Percentiles rank a stretch among this genome's conserved stretches.
Conservation (phyloP, 1,140 invertebrate species). For the Drosophila pruinosa region DNA sequence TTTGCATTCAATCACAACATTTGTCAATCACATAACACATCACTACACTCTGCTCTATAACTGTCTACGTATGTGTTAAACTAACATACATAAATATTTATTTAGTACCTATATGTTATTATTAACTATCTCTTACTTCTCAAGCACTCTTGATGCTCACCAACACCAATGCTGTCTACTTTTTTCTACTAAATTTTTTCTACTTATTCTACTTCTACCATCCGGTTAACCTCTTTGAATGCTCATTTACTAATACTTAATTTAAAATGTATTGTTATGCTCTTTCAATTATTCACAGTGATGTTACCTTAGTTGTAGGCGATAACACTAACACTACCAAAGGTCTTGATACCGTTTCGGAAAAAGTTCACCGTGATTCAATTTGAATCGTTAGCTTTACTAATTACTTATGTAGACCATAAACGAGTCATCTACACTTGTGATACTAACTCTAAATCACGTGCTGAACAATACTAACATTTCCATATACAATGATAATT, state of each 20-base stretch:
- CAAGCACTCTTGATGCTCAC: conserved; percentile 10
- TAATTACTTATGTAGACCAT: conserved; percentile 22
- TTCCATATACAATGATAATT: conserved; percentile 40
- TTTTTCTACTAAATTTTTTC: background rate
- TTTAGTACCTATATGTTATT: conserved; percentile 18
- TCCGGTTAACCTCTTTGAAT: conserved; percentile 44
- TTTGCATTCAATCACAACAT: conserved; percentile 22
- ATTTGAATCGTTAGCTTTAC: background rate
- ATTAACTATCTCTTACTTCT: conserved; percentile 14
- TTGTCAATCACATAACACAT: conserved; percentile 12
- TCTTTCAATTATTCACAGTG: conserved; percentile 74
- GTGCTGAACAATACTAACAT: conserved; percentile 56
- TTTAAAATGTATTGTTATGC: conserved; percentile 53
- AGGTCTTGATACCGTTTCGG: conserved; percentile 73
- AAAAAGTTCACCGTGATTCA: conserved; percentile 65
- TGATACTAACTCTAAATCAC: conserved; percentile 76
- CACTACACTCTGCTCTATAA: conserved; percentile 35
- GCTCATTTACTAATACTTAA: conserved; percentile 56
- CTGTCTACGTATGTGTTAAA: conserved; percentile 17
- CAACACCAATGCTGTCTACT: conserved; percentile 7
- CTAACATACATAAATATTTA: conserved; percentile 25
- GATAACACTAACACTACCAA: conserved; percentile 58
- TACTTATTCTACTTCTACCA: conserved; percentile 10
- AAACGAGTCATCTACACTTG: conserved; percentile 48
- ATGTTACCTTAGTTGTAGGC: conserved; percentile 74